Conservation (phyloP, 2,888 invertebrate species). For the Chelonus formosanus region DNA sequence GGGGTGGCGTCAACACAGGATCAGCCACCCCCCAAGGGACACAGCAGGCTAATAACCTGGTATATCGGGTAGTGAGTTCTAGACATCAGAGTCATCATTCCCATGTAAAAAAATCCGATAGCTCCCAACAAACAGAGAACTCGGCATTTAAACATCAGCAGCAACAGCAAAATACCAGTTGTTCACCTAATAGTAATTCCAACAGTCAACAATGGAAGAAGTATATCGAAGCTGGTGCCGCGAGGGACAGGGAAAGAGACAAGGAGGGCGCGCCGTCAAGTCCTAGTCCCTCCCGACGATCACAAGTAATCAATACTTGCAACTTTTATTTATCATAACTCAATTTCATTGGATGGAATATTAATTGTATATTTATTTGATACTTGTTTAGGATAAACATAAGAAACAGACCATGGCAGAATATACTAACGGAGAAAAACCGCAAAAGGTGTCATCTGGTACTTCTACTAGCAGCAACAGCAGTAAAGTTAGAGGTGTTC, state of each 20-base stretch:
- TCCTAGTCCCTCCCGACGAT: constrained; percentile 62
- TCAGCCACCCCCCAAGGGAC: constrained; percentile 63
- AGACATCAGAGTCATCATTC: constrained; percentile 58
- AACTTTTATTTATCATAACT: constrained; percentile 8
- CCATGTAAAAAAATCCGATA: constrained; percentile 66
- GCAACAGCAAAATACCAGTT: constrained; percentile 45
- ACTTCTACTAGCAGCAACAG: constrained; percentile 57
- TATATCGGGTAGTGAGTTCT: constrained; percentile 61
- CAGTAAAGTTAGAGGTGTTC: constrained; percentile 76
- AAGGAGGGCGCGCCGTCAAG: constrained; percentile 60
- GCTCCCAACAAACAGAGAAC: constrained; percentile 68
- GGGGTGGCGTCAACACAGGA: constrained; percentile 61
- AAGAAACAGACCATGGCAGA: constrained; percentile 62
- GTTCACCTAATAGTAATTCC: constrained; percentile 52
- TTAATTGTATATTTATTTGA: not conserved
- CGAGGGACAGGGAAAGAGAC: constrained; percentile 59
- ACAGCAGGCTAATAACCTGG: constrained; percentile 58
- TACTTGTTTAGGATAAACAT: constrained; percentile 54
- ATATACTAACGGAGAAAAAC: constrained; percentile 59
- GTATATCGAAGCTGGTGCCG: constrained; percentile 64
- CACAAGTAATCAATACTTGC: constrained; percentile 50
- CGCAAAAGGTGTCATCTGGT: constrained; percentile 60
- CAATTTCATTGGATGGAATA: not conserved
- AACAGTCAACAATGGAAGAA: constrained; percentile 67
- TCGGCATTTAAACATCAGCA: constrained; percentile 64